phyloP scores from a whole-genome alignment of 2,888 invertebrate genomes.

The Mesorhabditis spiculigera region DNA sequence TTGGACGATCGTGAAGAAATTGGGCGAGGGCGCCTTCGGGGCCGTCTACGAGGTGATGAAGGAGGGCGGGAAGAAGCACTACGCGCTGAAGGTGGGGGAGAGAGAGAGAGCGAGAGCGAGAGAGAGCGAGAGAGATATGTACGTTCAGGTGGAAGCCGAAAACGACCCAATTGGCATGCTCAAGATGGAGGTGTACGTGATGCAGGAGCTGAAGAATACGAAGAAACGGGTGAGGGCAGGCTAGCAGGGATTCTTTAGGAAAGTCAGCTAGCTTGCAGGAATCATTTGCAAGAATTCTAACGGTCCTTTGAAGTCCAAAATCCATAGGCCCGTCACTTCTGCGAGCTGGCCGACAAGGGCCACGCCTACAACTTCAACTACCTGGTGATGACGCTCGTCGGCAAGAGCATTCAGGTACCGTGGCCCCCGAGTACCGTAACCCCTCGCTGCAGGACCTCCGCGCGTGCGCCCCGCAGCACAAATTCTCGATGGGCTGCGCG shows the following conservation, averaged over 20 bases:
- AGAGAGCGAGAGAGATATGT: neutral
- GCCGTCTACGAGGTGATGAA: conserved; percentile 36
- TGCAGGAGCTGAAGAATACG: conserved; percentile 40
- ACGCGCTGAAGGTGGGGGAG: conserved; percentile 29
- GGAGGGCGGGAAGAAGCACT: conserved; percentile 23
- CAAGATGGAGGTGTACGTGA: conserved; percentile 54
- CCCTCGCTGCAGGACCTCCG: conserved; percentile 24
- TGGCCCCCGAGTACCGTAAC: no score
- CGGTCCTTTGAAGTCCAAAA: neutral
- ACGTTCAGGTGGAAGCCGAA: conserved; percentile 35
- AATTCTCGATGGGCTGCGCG: conserved; percentile 40
- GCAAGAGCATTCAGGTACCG: conserved; percentile 29
- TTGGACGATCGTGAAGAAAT: conserved; percentile 33
- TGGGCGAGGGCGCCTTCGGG: conserved; percentile 44
- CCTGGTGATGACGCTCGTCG: conserved; percentile 51
- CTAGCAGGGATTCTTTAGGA: neutral
- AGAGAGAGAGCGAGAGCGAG: neutral
- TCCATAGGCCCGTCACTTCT: conserved; percentile 40
- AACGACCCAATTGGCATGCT: conserved; percentile 41
- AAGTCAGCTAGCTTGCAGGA: no score
- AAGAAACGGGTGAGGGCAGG: conserved; percentile 29
- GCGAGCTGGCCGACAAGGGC: conserved; percentile 49
- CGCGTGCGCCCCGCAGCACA: conserved; percentile 22
- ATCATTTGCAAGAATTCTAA: neutral
- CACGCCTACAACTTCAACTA: conserved; percentile 45